A percentile compares a stretch with the other conserved stretches of the same genome.
Evolutionary conservation across 2,797 vertebrate genomes (phyloP).

Genomic region (Danio jaintianensis): DNA sequence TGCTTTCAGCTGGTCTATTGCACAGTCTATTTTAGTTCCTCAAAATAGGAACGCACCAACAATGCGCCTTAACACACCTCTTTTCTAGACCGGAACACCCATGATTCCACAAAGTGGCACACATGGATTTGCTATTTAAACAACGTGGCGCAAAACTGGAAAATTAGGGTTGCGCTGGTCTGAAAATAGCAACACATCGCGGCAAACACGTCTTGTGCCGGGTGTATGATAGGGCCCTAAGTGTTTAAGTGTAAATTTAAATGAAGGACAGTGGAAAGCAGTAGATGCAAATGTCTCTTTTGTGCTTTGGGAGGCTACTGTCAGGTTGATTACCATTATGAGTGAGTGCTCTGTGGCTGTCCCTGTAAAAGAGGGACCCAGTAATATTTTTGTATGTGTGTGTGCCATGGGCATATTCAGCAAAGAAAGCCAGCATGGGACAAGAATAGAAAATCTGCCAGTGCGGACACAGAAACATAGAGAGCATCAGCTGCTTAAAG

Average conservation of each 20-base stretch:
- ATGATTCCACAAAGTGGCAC: too few relatives aligned
- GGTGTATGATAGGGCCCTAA: too few relatives aligned
- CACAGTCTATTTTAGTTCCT: too few relatives aligned
- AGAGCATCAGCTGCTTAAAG: slow-evolving; percentile 23
- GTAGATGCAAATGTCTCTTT: slow-evolving; percentile 6
- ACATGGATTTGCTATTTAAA: too few relatives aligned
- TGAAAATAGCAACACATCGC: too few relatives aligned
- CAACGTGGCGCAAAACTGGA: too few relatives aligned
- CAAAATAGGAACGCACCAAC: too few relatives aligned
- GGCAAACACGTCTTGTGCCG: too few relatives aligned
- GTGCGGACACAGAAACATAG: slow-evolving; percentile 23
- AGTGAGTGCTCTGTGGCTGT: background rate
- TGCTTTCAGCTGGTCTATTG: too few relatives aligned
- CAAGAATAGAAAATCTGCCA: slow-evolving; percentile 58
- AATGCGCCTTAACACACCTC: too few relatives aligned
- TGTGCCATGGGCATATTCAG: slow-evolving; percentile 50
- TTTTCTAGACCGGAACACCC: too few relatives aligned
- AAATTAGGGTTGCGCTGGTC: too few relatives aligned
- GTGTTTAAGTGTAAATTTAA: background rate
- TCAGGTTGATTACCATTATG: slow-evolving; percentile 48
- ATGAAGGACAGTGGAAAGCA: slow-evolving; percentile 26
- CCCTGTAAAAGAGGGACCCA: slow-evolving; percentile 29
- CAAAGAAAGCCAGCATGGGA: slow-evolving; percentile 43
- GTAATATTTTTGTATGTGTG: slow-evolving; percentile 32
- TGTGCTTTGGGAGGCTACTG: slow-evolving; percentile 20